phyloP scores from a whole-genome alignment of 2,888 invertebrate species.

The Eupithecia pulchellata region DNA sequence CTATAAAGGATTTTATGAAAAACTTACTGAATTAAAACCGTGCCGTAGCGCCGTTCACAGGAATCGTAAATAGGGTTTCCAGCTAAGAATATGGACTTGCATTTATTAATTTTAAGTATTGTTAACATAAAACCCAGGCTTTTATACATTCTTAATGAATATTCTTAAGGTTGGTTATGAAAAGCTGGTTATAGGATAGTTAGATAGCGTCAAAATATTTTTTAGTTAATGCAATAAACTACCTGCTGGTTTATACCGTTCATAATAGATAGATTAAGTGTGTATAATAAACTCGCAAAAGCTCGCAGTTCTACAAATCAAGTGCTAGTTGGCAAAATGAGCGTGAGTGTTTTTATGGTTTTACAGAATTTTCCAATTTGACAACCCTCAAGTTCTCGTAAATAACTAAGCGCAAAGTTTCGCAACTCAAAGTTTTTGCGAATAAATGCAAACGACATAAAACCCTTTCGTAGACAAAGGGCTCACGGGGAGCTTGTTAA shows the following conservation, averaged over 20 bases:
- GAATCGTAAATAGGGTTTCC: slow-evolving; percentile 41
- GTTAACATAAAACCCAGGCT: too few species aligned
- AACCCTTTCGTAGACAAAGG: slow-evolving; percentile 55
- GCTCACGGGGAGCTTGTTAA: slow-evolving; percentile 56
- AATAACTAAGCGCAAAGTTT: slow-evolving; percentile 49
- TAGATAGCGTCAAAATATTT: too few species aligned
- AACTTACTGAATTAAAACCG: slow-evolving; percentile 46
- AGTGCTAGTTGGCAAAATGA: too few species aligned
- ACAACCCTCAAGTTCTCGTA: slow-evolving; percentile 39
- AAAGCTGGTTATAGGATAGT: too few species aligned
- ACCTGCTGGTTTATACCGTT: too few species aligned
- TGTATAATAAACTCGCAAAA: not conserved
- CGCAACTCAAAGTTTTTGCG: slow-evolving; percentile 47
- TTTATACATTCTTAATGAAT: too few species aligned
- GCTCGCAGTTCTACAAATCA: too few species aligned
- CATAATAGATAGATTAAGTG: too few species aligned
- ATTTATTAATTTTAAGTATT: not conserved
- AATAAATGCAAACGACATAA: slow-evolving; percentile 56
- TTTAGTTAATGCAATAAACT: too few species aligned
- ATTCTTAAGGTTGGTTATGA: too few species aligned
- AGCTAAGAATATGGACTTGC: not conserved
- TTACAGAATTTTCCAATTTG: not conserved
- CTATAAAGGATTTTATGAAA: slow-evolving; percentile 43
- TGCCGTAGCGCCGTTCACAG: slow-evolving; percentile 35
- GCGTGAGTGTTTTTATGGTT: not conserved